Base-by-base conservation (phyloP, 2,797 vertebrate species). In the Enteromius viviparus region DNA sequence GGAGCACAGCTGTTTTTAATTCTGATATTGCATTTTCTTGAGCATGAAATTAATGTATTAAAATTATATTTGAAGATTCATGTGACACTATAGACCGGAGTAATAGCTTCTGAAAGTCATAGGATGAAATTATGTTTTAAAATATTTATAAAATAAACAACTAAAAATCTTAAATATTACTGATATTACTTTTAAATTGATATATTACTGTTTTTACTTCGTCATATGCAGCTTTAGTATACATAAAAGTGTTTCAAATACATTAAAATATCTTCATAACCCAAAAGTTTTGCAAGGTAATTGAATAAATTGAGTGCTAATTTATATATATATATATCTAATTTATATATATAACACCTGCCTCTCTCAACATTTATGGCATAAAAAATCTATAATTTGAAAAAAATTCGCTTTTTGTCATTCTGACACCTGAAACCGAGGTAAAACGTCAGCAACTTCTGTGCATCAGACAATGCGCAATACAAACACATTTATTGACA, bases 401-500 rank as follows among this genome's bases (percentile, higher is more conserved):
- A 15, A n/a, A n/a, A 3, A n/a, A n/a, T 10, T 53, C 0, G 1
- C 8, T 60, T 34, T 42, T 76, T 60, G n/a, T 37, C 21, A 65
- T 81, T 81, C 55, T 23, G 29, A 81, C 45, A 23, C 42, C 55
- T 60, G 21, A 64, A 51, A 42, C 29, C 47, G 1, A 32, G 12
- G 58, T 23, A 62, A 62, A 47, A 64, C 8, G 1, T 81, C 53
- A 49, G 29, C 32, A 70, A 32, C 66, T 23, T 42, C 51, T 80
- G 37, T 70, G 40, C 37, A 32, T 21, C 66, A 83, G 74, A 76
- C 62, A 45, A 76, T 79, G 19, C 42, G 49, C 47, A 34, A 76
- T 45, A 62, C 23, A 82, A 74, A 86, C 53, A 76, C 42, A 65
- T 65, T 83, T 51, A 86, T 66, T 51, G 78, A 87, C 82, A 88